Evolutionary conservation across 2,797 vertebrate species (phyloP).

Genomic region (Lemur catta): DNA sequence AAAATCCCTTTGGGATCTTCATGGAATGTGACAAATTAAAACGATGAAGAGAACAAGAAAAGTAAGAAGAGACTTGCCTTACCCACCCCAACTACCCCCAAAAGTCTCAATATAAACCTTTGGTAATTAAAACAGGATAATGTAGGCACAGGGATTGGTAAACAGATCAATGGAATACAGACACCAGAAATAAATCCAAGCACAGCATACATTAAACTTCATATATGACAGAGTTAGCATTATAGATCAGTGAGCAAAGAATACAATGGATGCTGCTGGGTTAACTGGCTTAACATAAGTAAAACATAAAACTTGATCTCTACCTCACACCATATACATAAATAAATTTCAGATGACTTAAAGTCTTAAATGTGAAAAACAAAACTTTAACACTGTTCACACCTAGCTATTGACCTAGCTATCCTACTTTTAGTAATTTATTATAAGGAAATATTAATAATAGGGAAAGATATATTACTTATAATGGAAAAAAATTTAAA

Average conservation of each 20-base stretch:
- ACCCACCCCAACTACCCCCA: background rate
- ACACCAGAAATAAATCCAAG: background rate
- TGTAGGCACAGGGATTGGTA: background rate
- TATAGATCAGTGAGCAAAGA: background rate
- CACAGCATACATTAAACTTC: background rate
- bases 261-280: background rate
- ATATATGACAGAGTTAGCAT: background rate
- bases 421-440: background rate
- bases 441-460: background rate
- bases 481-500: background rate
- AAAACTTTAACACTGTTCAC: background rate
- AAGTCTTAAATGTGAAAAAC: background rate
- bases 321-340: background rate
- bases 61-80: background rate
- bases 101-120: background rate
- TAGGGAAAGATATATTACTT: background rate
- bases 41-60: background rate
- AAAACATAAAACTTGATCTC: slow-evolving; percentile 8
- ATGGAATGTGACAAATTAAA: background rate
- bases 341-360: background rate
- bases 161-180: background rate
- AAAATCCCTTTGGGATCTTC: background rate
- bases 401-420: background rate
- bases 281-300: background rate
- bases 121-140: background rate